Conservation (phyloP, 2,113 vertebrate species). For the Panthera tigris region DNA sequence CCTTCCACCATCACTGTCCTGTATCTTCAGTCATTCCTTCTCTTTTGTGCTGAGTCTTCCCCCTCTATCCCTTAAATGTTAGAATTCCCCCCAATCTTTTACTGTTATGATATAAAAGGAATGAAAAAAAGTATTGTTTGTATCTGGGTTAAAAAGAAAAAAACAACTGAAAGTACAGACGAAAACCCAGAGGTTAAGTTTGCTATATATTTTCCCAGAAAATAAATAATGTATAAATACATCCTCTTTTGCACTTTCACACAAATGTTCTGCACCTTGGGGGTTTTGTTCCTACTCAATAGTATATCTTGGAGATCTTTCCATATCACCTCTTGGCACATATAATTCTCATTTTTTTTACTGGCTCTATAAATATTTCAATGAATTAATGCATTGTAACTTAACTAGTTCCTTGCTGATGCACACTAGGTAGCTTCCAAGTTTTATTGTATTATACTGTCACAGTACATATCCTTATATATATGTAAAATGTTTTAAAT, state of each 20-base stretch:
- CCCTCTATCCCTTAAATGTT: not conserved
- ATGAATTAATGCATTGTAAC: conserved; percentile 21
- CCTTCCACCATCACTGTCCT: not conserved
- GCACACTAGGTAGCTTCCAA: not conserved
- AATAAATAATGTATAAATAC: not conserved
- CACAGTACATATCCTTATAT: not conserved
- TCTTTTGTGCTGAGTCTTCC: not conserved
- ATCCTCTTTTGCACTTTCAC: conserved; percentile 25
- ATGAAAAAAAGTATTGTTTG: not conserved
- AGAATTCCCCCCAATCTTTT: not conserved
- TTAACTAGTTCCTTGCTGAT: conserved; percentile 16
- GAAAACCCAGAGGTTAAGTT: not conserved
- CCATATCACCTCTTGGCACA: not conserved
- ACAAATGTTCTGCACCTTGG: not conserved
- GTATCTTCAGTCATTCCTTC: not conserved
- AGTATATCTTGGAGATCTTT: not conserved
- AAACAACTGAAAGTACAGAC: not conserved
- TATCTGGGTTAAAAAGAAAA: not conserved
- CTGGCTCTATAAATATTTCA: not conserved
- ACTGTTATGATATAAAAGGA: not conserved
- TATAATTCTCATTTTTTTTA: not conserved
- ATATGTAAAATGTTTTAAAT: not conserved
- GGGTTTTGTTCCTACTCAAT: not conserved
- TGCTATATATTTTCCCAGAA: not conserved
- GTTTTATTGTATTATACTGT: not conserved